Base-by-base conservation (phyloP, 2,797 vertebrate species). In the Parauchenoglanis ngamensis region DNA sequence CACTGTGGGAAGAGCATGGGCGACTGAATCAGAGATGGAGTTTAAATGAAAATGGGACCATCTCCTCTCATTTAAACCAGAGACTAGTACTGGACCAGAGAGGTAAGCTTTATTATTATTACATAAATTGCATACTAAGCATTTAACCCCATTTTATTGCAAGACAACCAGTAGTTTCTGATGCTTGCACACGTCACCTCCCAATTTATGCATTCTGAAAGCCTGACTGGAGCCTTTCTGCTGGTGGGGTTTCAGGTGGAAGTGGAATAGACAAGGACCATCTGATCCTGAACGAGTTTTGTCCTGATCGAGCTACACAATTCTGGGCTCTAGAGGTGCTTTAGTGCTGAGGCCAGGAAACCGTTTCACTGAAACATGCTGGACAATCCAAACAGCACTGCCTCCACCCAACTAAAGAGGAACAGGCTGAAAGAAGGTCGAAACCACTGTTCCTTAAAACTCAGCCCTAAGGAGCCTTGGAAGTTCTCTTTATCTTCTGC, bases 301-400 rank as follows among this genome's bases (percentile, higher is more conserved):
- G 61, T 76, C 93, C 94, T 0, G 89, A 91, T 89, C 92, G 92
- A 89, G 75, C 31, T 31, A 95, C 95, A 61, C 97, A 97, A 91
- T 95, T 93, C 90, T 97, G 97, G 97, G 96, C 97, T 79, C 92
- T 97, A 85, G 96, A 97, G 90, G 94, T 97, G 91, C 3, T 96
- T 87, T 97, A 94, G 84, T 94, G 17, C 54, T 59, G 5, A 76
- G 23, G 13, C 23, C 35, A 44, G 57, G 77, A 63, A 79, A 46
- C 31, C 17, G 65, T 46, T 56, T 78, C 35, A 12, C 28, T 73
- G n/a, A 52, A 73, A 83, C 35, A 65, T n/a, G 35, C 23, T 61
- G 70, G 67, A 77, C 61, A 31, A 52, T 80, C 76, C 68, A 76
- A 83, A 67, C 35, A 76, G 83, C 44, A 73, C 68, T 86, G 84